Evolutionary conservation across 2,797 vertebrate species (phyloP).

Genomic region (Acipenser ruthenus): DNA sequence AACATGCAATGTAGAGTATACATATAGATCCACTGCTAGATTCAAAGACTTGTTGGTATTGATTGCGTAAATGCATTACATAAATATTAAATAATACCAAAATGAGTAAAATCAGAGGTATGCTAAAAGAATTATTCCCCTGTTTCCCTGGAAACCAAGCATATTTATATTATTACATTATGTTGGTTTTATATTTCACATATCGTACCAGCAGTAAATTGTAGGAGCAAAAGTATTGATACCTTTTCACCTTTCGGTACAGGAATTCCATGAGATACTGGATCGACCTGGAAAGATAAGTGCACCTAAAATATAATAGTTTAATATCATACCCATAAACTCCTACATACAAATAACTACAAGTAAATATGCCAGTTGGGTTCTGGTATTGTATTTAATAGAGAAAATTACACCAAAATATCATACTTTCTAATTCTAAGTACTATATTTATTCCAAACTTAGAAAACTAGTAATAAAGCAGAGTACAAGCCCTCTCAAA

Average conservation of each 20-base stretch:
- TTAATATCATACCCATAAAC: background rate
- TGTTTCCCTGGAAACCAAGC: slow-evolving; percentile 6
- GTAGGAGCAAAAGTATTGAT: background rate
- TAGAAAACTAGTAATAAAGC: no score
- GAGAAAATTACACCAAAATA: no score
- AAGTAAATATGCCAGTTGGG: no score
- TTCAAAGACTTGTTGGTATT: background rate
- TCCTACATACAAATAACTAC: background rate
- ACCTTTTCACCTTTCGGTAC: slow-evolving; percentile 31
- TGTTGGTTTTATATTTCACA: no score
- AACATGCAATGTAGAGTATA: background rate
- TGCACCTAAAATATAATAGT: background rate
- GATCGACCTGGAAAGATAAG: slow-evolving; percentile 16
- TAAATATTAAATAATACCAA: background rate
- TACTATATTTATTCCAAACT: no score
- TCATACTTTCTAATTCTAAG: no score
- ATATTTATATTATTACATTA: background rate
- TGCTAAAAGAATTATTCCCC: background rate
- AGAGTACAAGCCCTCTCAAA: no score
- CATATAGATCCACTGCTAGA: background rate
- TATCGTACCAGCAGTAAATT: background rate
- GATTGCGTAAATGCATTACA: background rate
- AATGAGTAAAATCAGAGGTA: background rate
- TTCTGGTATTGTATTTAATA: no score
- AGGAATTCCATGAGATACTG: slow-evolving; percentile 15